phyloP scores from a whole-genome alignment of 1,140 invertebrate species.

The Adoxophyes honmai region DNA sequence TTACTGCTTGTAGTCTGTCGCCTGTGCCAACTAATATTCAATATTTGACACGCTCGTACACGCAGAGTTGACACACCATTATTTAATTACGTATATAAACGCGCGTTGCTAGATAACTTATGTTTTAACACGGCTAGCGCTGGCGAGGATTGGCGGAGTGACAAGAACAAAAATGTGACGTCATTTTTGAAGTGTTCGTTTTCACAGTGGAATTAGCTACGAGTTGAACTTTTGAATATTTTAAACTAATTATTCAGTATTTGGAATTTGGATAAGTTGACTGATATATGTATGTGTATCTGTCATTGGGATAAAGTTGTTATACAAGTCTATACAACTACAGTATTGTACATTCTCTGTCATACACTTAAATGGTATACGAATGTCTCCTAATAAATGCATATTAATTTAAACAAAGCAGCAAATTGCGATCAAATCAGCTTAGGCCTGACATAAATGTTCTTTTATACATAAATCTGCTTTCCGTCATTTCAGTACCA shows the following conservation, averaged over 20 bases:
- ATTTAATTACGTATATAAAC: constrained; percentile 1
- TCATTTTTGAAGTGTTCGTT: constrained; percentile 6
- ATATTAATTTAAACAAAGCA: no score
- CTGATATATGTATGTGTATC: no score
- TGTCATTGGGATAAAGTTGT: no score
- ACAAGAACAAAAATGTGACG: constrained; percentile 9
- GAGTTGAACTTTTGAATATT: constrained; percentile 12
- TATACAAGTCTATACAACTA: no score
- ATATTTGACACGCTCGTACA: neutral
- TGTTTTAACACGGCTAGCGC: constrained; percentile 6
- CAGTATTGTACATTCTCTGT: no score
- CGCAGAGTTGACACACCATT: neutral
- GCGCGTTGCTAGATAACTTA: neutral
- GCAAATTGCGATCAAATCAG: no score
- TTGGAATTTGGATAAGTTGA: no score
- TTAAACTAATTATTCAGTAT: neutral
- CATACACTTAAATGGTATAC: no score
- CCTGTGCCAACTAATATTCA: neutral
- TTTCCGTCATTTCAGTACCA: neutral
- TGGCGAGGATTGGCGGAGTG: neutral
- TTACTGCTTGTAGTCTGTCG: no score
- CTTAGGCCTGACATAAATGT: no score
- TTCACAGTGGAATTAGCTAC: constrained; percentile 22
- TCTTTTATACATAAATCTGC: no score
- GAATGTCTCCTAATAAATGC: no score